phyloP scores from a whole-genome alignment of 1,140 invertebrate species.

The Papilio polyxenes region DNA sequence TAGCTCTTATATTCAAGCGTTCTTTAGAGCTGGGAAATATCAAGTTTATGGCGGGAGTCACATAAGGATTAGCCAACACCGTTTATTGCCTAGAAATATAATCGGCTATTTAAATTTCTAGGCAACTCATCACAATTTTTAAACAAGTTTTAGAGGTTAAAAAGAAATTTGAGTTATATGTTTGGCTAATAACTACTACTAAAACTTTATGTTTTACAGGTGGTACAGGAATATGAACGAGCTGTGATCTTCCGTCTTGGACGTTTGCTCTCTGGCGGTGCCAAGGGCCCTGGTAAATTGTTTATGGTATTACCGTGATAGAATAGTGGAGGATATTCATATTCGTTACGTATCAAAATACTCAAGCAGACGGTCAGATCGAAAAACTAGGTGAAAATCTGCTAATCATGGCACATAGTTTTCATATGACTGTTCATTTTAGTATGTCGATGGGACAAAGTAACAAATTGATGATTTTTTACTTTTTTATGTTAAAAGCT shows the following conservation, averaged over 20 bases:
- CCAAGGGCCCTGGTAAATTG: constrained; percentile 91
- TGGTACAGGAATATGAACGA: constrained; percentile 94
- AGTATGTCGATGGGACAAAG: too few relatives aligned
- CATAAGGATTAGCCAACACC: background rate
- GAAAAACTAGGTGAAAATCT: too few relatives aligned
- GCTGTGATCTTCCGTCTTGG: constrained; percentile 95
- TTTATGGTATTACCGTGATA: background rate
- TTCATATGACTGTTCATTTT: too few relatives aligned
- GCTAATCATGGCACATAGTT: too few relatives aligned
- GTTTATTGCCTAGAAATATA: too few relatives aligned
- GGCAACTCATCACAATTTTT: too few relatives aligned
- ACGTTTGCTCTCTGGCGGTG: constrained; percentile 91
- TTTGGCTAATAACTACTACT: too few relatives aligned
- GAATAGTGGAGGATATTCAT: background rate
- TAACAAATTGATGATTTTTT: too few relatives aligned
- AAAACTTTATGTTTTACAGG: constrained; percentile 79
- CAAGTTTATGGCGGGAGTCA: background rate
- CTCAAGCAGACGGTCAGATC: background rate
- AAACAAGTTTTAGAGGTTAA: too few relatives aligned
- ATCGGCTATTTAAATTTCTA: too few relatives aligned
- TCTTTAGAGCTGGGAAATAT: background rate
- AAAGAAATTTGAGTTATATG: too few relatives aligned
- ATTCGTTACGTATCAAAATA: background rate
- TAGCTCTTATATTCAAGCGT: background rate
- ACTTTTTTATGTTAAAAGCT: too few relatives aligned